Percentiles rank a stretch among this genome's conserved stretches.
phyloP scores from a whole-genome alignment of 2,797 vertebrate genomes.

The Erethizon dorsatum region DNA sequence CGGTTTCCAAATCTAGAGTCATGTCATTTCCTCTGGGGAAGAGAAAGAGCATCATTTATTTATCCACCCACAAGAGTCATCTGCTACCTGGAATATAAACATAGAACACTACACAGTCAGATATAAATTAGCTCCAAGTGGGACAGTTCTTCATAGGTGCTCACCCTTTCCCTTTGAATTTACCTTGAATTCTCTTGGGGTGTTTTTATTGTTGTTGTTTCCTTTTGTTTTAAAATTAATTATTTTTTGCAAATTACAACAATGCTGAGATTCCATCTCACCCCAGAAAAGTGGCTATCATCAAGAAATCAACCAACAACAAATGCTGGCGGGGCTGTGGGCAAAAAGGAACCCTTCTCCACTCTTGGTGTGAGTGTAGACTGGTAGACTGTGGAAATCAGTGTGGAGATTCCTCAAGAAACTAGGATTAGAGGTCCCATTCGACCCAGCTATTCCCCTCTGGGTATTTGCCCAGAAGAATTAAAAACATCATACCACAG shows the following conservation, averaged over 20 bases:
- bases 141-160: not conserved
- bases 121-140: not conserved
- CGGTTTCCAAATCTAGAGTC: constrained; percentile 57
- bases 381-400: too few relatives aligned
- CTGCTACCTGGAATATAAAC: constrained; percentile 45
- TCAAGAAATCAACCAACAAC: too few relatives aligned
- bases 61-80: not conserved
- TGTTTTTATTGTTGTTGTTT: not conserved
- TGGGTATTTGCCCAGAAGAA: too few relatives aligned
- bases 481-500: too few relatives aligned
- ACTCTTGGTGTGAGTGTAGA: too few relatives aligned
- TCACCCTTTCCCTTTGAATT: constrained; percentile 28
- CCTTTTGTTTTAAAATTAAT: constrained; percentile 62
- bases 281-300: too few relatives aligned
- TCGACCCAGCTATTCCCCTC: too few relatives aligned
- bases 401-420: too few relatives aligned
- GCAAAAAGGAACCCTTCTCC: too few relatives aligned
- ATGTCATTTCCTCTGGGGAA: not conserved
- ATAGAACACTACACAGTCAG: not conserved
- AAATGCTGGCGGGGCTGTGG: too few relatives aligned
- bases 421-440: too few relatives aligned
- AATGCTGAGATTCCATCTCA: too few relatives aligned
- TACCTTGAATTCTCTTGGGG: constrained; percentile 19
- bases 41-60: constrained; percentile 20
- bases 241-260: not conserved